Base-by-base conservation (phyloP, 2,113 vertebrate genomes). In the Gasterosteus nipponicus region DNA sequence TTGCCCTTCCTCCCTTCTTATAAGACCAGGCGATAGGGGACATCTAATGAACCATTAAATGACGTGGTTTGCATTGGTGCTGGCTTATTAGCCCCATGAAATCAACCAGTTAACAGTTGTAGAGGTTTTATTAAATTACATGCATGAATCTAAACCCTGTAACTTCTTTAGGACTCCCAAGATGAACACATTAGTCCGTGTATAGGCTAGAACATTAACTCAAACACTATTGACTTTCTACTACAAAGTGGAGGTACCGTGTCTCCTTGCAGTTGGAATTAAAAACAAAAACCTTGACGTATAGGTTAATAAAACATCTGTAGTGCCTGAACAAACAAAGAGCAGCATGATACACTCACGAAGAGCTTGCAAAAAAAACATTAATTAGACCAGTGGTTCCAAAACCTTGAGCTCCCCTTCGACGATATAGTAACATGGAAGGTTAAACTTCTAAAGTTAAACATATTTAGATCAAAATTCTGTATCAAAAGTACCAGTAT, bases 1-100 rank as follows among this genome's bases (percentile, higher is more conserved):
- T 51, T 95, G 22, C 94, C 93, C 10, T 95, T 94, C 75, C 90
- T 94, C 11, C 93, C 91, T 0, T 84, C 92, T 15, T 86, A 92
- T 68, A 87, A 83, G 58, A 71, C 63, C 22, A 26, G 18, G 3
- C 63, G 84, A 6, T 41, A 73, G 44, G 61, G 44, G 47, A 62
- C 47, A 0, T 67, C 68, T 76, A 33, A 65, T 16, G 0, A 62
- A 2, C 12, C n/a, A 9, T 4, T 39, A 14, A 9, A 1, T 12
- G 3, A 10, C 2, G 46, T 12, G 14, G 47, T 46, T 46, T 14
- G 31, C 6, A 44, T 7, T 54, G 38, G 26, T n/a, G 31, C 35
- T 59, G n/a, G 7, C 5, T 9, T 16, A 1, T 51, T 53, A 65
- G 64, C 16, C 29, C 12, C 1, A 12, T 19, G 11, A 49, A 62